phyloP scores from a whole-genome alignment of 2,888 invertebrate genomes.

The Nephrotoma guestfalica region DNA sequence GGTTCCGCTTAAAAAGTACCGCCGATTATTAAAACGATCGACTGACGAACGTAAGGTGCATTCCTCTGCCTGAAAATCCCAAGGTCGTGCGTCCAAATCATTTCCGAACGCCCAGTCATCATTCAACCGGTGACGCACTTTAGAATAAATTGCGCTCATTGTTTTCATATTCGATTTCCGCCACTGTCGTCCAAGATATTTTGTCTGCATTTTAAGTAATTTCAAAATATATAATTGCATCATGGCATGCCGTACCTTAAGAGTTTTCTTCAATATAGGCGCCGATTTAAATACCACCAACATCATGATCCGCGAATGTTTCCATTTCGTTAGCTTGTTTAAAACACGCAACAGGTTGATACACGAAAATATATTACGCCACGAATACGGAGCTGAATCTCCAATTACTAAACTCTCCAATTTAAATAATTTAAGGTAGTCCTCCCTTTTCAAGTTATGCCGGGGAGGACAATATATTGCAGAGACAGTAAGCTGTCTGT shows the following conservation, averaged over 20 bases:
- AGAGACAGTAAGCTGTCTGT: no score
- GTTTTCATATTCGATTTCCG: slow-evolving; percentile 99
- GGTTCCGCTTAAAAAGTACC: slow-evolving; percentile 44
- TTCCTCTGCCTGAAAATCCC: slow-evolving; percentile 98
- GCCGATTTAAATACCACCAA: slow-evolving; percentile 98
- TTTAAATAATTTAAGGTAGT: no score
- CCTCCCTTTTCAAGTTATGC: no score
- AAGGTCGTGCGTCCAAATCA: slow-evolving; percentile 91
- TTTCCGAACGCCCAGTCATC: slow-evolving; percentile 99
- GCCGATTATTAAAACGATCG: slow-evolving; percentile 87
- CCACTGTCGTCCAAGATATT: slow-evolving; percentile 98
- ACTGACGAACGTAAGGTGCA: slow-evolving; percentile 86
- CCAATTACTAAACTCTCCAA: slow-evolving; percentile 83
- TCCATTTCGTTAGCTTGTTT: slow-evolving; percentile 98
- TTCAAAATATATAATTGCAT: slow-evolving; percentile 97
- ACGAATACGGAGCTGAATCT: slow-evolving; percentile 74
- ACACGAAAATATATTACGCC: slow-evolving; percentile 97
- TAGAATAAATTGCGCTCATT: slow-evolving; percentile 96
- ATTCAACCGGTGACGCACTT: slow-evolving; percentile 88
- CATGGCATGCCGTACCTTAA: slow-evolving; percentile 91
- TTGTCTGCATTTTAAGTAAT: slow-evolving; percentile 97
- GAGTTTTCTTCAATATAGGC: slow-evolving; percentile 89
- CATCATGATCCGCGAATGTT: slow-evolving; percentile 99
- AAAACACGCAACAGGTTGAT: slow-evolving; percentile 91
- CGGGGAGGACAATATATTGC: no score